These are phyloP conservation scores for Parnassius glacialis DNA, from an alignment of 2,888 invertebrate genomes.

Conservation along the genomic window DNA sequence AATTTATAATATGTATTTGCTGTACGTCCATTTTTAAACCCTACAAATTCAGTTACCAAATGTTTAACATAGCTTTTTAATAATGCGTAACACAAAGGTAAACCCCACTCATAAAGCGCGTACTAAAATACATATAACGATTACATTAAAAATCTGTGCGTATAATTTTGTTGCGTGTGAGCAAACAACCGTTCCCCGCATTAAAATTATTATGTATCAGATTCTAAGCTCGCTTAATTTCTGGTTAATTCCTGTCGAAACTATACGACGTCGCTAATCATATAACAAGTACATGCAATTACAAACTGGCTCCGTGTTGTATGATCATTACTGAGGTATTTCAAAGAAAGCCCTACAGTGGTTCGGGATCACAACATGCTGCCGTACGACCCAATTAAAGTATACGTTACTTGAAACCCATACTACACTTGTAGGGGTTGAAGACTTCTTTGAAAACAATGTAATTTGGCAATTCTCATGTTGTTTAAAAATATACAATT, in stretches of 20 bases:
- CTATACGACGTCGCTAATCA: conserved; percentile 26
- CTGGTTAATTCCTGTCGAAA: conserved; percentile 10
- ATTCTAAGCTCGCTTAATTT: conserved; percentile 15
- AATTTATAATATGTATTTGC: not conserved
- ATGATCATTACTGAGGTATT: conserved; percentile 19
- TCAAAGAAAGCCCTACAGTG: conserved; percentile 32
- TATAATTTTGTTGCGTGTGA: conserved; percentile 8
- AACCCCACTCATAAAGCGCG: not conserved
- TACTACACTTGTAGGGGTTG: conserved; percentile 21
- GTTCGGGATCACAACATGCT: conserved; percentile 28
- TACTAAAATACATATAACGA: not conserved
- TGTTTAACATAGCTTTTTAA: not conserved
- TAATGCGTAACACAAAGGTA: not conserved
- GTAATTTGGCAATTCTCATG: not conserved
- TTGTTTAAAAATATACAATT: too few relatives aligned
- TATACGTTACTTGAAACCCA: conserved; percentile 21
- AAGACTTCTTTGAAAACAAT: conserved; percentile 7
- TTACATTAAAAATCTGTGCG: not conserved
- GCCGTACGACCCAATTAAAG: conserved; percentile 33
- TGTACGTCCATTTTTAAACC: not conserved
- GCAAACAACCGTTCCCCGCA: not conserved
- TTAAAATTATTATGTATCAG: conserved; percentile 15
- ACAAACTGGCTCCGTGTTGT: conserved; percentile 5
- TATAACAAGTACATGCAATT: conserved; percentile 28
- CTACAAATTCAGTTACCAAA: not conserved